A percentile compares a stretch with the other conserved stretches of the same genome.
These are phyloP conservation scores for Petrolisthes cinctipes DNA, from an alignment of 2,888 invertebrate species.

Conservation along the genomic window DNA sequence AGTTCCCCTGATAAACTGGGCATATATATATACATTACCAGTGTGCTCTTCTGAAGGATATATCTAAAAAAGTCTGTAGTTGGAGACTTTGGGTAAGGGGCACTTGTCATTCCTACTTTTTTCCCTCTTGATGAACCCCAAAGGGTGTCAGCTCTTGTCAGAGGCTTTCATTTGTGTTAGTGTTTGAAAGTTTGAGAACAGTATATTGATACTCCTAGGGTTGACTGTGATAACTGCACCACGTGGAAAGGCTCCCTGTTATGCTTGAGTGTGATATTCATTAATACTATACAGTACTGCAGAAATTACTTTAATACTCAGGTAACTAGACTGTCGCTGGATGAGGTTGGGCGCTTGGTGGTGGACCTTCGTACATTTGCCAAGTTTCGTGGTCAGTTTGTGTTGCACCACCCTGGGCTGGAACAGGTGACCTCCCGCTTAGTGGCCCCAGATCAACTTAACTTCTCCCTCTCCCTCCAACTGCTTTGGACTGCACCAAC, in stretches of 20 bases:
- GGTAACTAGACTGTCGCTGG: constrained; percentile 68
- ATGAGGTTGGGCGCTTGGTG: constrained; percentile 69
- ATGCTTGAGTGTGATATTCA: neutral
- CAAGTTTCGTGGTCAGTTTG: constrained; percentile 70
- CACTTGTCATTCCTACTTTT: too few species aligned
- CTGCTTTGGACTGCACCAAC: constrained; percentile 70
- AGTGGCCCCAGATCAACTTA: constrained; percentile 68
- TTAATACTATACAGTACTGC: neutral
- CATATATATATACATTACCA: too few species aligned
- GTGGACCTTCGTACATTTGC: constrained; percentile 71
- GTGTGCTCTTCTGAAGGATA: too few species aligned
- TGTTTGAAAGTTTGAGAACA: too few species aligned
- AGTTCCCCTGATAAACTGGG: too few species aligned
- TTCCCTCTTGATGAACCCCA: too few species aligned
- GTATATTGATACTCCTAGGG: neutral
- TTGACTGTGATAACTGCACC: neutral
- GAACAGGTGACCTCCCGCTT: constrained; percentile 68
- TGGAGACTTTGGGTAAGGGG: too few species aligned
- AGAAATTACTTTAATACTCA: constrained; percentile 33
- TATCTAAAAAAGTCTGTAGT: too few species aligned
- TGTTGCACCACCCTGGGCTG: constrained; percentile 68
- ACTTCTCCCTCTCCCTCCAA: constrained; percentile 69
- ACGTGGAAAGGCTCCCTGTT: neutral
- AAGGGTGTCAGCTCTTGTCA: too few species aligned
- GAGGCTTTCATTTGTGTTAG: too few species aligned